phyloP scores from a whole-genome alignment of 2,797 vertebrate species.

The Pseudochirops corinnae region DNA sequence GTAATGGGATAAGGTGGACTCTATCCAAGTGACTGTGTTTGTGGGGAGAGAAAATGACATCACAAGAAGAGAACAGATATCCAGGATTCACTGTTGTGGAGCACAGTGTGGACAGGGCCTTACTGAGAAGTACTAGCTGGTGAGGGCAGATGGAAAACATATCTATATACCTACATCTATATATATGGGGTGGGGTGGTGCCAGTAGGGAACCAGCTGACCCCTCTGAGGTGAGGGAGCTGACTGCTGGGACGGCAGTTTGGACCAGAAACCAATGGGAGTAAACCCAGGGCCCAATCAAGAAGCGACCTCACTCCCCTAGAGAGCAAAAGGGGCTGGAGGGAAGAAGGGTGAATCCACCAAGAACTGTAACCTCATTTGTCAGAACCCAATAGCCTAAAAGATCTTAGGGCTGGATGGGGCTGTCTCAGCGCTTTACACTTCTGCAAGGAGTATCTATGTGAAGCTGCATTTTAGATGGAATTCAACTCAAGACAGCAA shows the following conservation, averaged over 20 bases:
- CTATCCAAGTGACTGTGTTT: not conserved
- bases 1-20: not conserved
- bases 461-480: not conserved
- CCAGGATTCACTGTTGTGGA: not conserved
- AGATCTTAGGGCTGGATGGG: not conserved
- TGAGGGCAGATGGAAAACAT: not conserved
- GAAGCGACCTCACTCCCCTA: not conserved
- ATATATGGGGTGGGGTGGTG: not conserved
- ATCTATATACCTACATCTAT: rapidly evolving
- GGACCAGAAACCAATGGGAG: not conserved
- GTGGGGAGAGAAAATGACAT: not conserved
- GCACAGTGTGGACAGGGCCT: not conserved
- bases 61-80: not conserved
- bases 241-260: not conserved
- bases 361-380: not conserved
- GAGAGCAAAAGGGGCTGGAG: not conserved
- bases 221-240: not conserved
- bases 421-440: not conserved
- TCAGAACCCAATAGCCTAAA: not conserved
- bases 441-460: not conserved
- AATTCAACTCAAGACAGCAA: not conserved
- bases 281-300: not conserved
- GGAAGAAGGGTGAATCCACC: not conserved
- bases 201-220: not conserved
- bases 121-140: not conserved